Base-by-base conservation (phyloP, 2,888 invertebrate genomes). In the Colostygia pectinataria region DNA sequence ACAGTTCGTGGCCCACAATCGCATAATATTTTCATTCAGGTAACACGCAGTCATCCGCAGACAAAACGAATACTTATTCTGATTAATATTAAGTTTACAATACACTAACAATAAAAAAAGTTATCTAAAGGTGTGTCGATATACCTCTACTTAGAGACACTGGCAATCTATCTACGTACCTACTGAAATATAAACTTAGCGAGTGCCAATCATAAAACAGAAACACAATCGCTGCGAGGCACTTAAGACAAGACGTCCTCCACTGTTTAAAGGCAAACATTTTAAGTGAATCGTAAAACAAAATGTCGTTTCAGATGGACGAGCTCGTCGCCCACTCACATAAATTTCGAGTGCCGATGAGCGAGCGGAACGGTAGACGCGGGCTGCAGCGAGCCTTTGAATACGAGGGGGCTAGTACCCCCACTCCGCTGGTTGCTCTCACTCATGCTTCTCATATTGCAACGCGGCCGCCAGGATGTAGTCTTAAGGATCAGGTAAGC, bases 291-390 rank as follows among this genome's bases (percentile, higher is more conserved):
- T 52, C 49, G 41, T 58, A 53, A 58, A 62, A 52, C 49, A 54
- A 59, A 59, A 49, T 45, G 52, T 54, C 36, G 42, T 60, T 63
- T 32, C 69, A 90, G 89, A 82, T 89, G 82, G 84, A 89, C 54
- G 86, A 87, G 62, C 59, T 87, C 10, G 68, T 80, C n/a, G 81
- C 85, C 27, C 83, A 86, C 56, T 87, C 89, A 3, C 89, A 86
- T 61, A 89, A 90, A 60, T 83, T 76, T 55, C 75, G 83, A 18
- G 84, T 89, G 10, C 77, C 84, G 2, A 74, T 80, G 74, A 80
- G 75, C 49, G 89, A 89, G 55, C 71, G 80, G 23, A 81, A 66
- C 45, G 79, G 83, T 2, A 63, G 85, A 31, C 67, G 82, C 44
- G 83, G 83, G 3, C 54, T 78, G 6, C 79, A 77, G 57, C 69